phyloP scores from a whole-genome alignment of 2,797 vertebrate species.

The Pseudomugil gertrudae region DNA sequence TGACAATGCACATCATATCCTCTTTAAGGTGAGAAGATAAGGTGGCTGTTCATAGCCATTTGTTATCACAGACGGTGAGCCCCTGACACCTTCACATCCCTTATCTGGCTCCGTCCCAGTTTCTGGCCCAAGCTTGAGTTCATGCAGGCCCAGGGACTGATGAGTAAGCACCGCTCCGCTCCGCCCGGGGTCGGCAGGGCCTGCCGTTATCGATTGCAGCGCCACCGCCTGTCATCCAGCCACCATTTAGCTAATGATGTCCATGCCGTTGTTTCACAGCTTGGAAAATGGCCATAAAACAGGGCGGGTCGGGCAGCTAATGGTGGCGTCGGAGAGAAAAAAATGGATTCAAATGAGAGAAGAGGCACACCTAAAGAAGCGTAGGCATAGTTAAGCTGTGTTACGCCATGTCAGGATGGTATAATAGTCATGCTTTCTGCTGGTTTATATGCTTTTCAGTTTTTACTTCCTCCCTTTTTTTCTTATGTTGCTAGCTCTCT shows the following conservation, averaged over 20 bases:
- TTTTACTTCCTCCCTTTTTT: slow-evolving; percentile 5
- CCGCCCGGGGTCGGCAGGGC: slow-evolving; percentile 51
- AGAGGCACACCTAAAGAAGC: slow-evolving; percentile 47
- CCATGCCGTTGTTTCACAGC: slow-evolving; percentile 62
- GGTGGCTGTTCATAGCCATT: slow-evolving; percentile 68
- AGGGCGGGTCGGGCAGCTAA: slow-evolving; percentile 24
- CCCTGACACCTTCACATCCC: slow-evolving; percentile 67
- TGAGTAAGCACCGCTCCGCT: slow-evolving; percentile 74
- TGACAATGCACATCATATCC: slow-evolving; percentile 73
- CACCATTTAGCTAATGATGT: slow-evolving; percentile 84
- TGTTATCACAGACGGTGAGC: slow-evolving; percentile 63
- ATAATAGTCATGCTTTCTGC: slow-evolving; percentile 21
- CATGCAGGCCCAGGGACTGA: slow-evolving; percentile 55
- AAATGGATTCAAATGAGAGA: slow-evolving; percentile 62
- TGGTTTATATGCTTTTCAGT: background rate
- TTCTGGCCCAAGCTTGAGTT: slow-evolving; percentile 26
- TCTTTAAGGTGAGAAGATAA: slow-evolving; percentile 77
- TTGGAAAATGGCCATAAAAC: slow-evolving; percentile 70
- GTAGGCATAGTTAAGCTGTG: slow-evolving; percentile 42
- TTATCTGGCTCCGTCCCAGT: slow-evolving; percentile 67
- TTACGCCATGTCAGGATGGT: slow-evolving; percentile 27
- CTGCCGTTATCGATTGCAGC: slow-evolving; percentile 70
- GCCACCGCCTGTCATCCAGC: slow-evolving; percentile 73
- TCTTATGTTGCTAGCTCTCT: slow-evolving; percentile 31
- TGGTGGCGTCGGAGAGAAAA: slow-evolving; percentile 21